Base-by-base conservation (phyloP, 1,140 invertebrate genomes). In the Maniola jurtina region DNA sequence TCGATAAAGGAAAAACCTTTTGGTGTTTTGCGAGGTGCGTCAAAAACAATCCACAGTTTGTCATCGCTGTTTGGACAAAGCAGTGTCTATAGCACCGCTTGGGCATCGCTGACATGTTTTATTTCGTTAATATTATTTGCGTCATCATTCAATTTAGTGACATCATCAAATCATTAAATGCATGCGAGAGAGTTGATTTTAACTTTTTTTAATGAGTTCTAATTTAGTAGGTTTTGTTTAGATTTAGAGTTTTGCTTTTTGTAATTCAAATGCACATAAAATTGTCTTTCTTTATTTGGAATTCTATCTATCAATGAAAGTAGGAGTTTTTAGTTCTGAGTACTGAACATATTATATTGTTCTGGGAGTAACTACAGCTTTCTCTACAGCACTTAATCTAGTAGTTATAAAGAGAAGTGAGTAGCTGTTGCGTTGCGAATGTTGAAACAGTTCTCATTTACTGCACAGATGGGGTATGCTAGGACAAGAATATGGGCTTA, bases 41-140 rank as follows among this genome's bases (percentile, higher is more conserved):
- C 13, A 13, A n/a, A 45, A 45, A 11, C 13, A 1, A 45, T 54
- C n/a, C 6, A 9, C 16, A 13, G 8, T 55, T 34, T 34, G 3
- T 7, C 1, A 25, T 52, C 6, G 14, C 48, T 25, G 16, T 25
- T 25, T 9, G 75, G 77, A 82, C 80, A 82, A 81, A 76, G 76
- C 81, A 81, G 75, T 82, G 81, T 80, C 55, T 67, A 61, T 65
- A 65, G 75, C 81, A 86, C 85, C 59, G 86, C 85, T 87, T 76
- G 64, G 75, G 83, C 86, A 88, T 84, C 69, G 88, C 86, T 88
- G 56, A 62, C 36, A 40, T 65, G 36, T 67, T 79, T 25, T 81
- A 75, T 34, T 64, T 81, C 79, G 69, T 59, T 73, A 48, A 62
- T 79, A 77, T 88, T 0, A 77, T 79, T 88, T 89, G 87, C 87